Evolutionary conservation across 2,113 vertebrate genomes (phyloP).

Genomic region (Serinus canaria): DNA sequence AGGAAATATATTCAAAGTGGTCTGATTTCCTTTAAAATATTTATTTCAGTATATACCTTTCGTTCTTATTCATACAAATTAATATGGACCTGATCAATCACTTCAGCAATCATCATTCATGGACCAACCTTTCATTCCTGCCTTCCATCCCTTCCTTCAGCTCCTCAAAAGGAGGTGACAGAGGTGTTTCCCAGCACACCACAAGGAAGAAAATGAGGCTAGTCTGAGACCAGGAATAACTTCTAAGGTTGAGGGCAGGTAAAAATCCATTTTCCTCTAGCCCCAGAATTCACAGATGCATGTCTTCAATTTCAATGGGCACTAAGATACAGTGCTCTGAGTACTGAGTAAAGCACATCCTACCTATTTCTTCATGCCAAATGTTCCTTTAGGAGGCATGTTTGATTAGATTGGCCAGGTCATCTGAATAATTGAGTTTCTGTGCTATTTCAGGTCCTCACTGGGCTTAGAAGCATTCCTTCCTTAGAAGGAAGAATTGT

Average conservation of each 20-base stretch:
- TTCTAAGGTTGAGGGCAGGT: background rate
- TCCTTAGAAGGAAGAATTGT: background rate
- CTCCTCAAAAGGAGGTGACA: background rate
- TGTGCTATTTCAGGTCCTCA: background rate
- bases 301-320: background rate
- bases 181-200: background rate
- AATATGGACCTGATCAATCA: background rate
- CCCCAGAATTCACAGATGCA: rapidly evolving
- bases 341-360: background rate
- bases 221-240: background rate
- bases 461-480: background rate
- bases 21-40: background rate
- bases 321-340: background rate
- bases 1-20: background rate
- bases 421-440: background rate
- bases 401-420: background rate
- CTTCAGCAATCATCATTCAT: background rate
- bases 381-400: background rate
- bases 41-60: background rate
- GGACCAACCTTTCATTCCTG: background rate
- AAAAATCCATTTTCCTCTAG: background rate
- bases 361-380: background rate
- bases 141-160: background rate
- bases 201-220: background rate
- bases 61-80: background rate